phyloP scores from a whole-genome alignment of 2,888 invertebrate species.

The Prosopocoilus inquinatus region DNA sequence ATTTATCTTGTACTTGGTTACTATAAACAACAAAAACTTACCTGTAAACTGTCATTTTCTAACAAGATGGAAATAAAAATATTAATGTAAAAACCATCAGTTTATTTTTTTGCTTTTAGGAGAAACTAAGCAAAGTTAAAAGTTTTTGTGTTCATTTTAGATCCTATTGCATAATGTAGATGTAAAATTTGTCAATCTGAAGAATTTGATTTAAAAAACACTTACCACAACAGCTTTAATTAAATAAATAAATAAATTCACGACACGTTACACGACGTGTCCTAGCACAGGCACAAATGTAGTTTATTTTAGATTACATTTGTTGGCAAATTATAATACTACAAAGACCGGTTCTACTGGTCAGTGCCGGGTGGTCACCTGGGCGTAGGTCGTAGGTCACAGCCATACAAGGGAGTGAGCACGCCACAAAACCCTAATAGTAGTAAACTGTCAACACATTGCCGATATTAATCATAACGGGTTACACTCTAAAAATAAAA shows the following conservation, averaged over 20 bases:
- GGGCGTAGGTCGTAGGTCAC: conserved; percentile 39
- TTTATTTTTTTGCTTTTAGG: no score
- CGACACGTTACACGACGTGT: conserved; percentile 1
- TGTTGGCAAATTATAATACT: conserved; percentile 46
- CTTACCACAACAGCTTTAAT: not conserved
- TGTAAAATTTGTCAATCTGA: no score
- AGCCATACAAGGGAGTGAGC: conserved; percentile 50
- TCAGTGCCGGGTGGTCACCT: conserved; percentile 38
- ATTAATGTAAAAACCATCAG: no score
- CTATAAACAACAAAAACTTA: no score
- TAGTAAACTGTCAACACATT: conserved; percentile 52
- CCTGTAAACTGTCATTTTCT: no score
- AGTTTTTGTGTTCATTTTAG: no score
- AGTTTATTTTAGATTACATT: conserved; percentile 33
- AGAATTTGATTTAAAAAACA: no score
- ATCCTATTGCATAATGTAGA: no score
- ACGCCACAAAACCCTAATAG: conserved; percentile 52
- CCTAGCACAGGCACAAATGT: conserved; percentile 10
- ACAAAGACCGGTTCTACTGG: conserved; percentile 38
- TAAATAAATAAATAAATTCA: not conserved
- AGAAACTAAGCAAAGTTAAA: no score
- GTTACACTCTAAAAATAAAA: not conserved
- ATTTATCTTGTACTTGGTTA: no score
- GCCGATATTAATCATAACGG: conserved; percentile 51
- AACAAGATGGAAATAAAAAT: no score